These are phyloP conservation scores for Promerops cafer DNA, from an alignment of 2,113 vertebrate genomes.

Conservation along the genomic window DNA sequence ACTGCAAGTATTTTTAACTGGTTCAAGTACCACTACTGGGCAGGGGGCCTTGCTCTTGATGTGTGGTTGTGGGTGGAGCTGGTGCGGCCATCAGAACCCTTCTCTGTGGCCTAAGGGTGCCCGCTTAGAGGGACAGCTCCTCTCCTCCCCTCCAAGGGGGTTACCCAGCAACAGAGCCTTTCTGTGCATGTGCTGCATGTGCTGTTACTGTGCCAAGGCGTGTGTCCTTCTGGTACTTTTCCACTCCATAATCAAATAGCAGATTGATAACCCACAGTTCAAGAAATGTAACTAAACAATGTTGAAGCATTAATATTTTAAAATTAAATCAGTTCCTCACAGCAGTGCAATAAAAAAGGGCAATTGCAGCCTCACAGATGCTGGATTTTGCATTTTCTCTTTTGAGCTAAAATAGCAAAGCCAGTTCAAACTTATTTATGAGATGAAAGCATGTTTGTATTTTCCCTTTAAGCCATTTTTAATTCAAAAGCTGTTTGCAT, in stretches of 20 bases:
- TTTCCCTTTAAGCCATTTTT: neutral
- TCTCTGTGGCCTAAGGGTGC: neutral
- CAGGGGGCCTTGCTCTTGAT: neutral
- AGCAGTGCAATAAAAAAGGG: neutral
- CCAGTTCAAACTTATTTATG: neutral
- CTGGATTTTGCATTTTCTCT: neutral
- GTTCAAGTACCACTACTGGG: neutral
- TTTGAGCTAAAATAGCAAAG: neutral
- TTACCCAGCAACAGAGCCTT: neutral
- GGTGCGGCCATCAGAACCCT: neutral
- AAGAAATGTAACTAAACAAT: neutral
- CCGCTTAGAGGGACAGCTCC: fast-evolving
- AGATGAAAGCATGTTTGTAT: neutral
- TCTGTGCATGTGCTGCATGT: neutral
- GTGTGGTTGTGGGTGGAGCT: neutral
- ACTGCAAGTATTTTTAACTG: fast-evolving
- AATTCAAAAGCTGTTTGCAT: neutral
- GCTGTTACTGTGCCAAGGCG: neutral
- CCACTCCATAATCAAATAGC: neutral
- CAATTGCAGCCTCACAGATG: neutral
- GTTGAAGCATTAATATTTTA: neutral
- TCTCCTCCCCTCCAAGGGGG: neutral
- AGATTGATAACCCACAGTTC: neutral
- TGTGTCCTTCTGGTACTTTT: neutral
- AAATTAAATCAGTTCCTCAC: neutral